Evolutionary conservation across 2,888 invertebrate species (phyloP).

Genomic region (Anodontia alba): DNA sequence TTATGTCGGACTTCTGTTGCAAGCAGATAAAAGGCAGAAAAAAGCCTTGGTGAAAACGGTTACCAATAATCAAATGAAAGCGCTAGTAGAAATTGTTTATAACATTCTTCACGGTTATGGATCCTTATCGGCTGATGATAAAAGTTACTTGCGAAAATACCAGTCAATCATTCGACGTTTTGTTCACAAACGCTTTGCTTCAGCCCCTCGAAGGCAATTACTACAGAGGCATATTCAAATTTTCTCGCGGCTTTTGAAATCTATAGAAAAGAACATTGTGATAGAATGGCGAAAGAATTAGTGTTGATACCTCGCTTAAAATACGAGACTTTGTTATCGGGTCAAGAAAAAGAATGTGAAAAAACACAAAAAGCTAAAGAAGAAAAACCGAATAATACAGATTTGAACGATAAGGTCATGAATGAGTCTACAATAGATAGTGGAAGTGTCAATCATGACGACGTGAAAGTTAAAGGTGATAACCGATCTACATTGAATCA

Average conservation of each 20-base stretch:
- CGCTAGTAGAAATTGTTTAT: neutral
- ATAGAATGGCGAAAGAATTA: conserved; percentile 10
- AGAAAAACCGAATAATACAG: no score
- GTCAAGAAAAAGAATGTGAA: neutral
- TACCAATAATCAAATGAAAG: neutral
- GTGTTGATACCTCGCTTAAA: conserved; percentile 6
- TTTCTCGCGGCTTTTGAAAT: neutral
- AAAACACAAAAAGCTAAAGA: no score
- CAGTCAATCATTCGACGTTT: neutral
- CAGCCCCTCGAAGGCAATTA: neutral
- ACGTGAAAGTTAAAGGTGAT: no score
- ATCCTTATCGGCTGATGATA: neutral
- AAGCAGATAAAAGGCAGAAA: neutral
- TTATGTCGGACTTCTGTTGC: conserved; percentile 9
- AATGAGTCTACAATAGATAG: no score
- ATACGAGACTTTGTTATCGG: no score
- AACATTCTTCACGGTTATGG: neutral
- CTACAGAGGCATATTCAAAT: neutral
- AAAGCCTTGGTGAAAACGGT: neutral
- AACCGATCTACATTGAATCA: no score
- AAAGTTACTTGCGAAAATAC: neutral
- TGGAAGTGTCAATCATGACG: no score
- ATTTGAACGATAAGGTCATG: no score
- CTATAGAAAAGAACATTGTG: no score
- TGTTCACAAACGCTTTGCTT: neutral